Base-by-base conservation (phyloP, 2,888 invertebrate genomes). In the Harpalus rufipes region DNA sequence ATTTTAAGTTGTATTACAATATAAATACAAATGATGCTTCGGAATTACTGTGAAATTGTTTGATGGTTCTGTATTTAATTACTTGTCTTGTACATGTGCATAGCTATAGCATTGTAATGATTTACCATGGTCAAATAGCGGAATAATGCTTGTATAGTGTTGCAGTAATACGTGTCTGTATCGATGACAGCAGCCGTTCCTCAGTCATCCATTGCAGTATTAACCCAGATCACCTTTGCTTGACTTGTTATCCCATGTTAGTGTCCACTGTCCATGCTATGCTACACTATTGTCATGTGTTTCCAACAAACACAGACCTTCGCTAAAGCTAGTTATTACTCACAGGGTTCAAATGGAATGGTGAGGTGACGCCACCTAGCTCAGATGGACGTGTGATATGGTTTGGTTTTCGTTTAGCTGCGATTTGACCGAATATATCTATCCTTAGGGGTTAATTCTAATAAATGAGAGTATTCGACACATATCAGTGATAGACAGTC, bases 241-340 rank as follows among this genome's bases (percentile, higher is more conserved):
- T 51, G 44, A 51, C 44, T 51, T 51, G 44, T 51, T 51, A 51
- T 51, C 44, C 44, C 44, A 51, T 51, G 44, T 51, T 51, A 51
- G 44, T 51, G 44, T 8, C 44, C 44, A 51, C 44, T 51, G 44
- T 51, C 44, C 44, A 51, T 51, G 44, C 12, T 51, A 51, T 12
- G 32, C 32, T 32, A 32, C 32, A 6, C 32, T 32, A 51, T 51
- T 51, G 44, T 51, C 44, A 51, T 51, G 44, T 51, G 44, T 51
- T 51, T 12, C 44, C 10, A 51, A 51, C 44, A 51, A 51, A 51
- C 44, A 51, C 44, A 12, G 12, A 32, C 32, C 44, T 10, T 8
- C 44, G 12, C 10, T 12, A 51, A 51, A 51, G 44, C 44, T 51
- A 51, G 44, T 51, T 51, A 51, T 51, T 51, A 51, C 44, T 51